A percentile compares a stretch with the other conserved stretches of the same genome.
Conservation (phyloP, 1,140 invertebrate genomes). For the Drosophila serrata region DNA sequence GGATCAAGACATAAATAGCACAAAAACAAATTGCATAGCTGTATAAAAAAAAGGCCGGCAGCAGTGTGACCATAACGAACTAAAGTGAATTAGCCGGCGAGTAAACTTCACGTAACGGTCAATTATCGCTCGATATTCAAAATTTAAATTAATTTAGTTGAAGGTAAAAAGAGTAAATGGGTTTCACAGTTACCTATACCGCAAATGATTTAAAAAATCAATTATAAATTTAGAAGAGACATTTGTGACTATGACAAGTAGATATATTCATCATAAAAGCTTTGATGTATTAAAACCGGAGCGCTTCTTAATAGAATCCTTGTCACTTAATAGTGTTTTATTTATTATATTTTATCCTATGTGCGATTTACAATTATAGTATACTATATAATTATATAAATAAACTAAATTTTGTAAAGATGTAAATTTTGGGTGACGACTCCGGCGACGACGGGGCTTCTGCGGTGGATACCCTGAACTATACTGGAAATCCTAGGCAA, state of each 20-base stretch:
- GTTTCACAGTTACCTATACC: not conserved
- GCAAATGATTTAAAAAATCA: not conserved
- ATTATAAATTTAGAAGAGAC: not conserved
- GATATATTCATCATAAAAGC: not conserved
- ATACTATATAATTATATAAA: no score
- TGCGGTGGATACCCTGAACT: no score
- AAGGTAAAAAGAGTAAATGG: no score
- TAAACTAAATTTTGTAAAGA: no score
- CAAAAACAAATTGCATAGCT: constrained; percentile 45
- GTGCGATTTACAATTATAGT: not conserved
- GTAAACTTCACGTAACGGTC: not conserved
- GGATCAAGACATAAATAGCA: constrained; percentile 46
- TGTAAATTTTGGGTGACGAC: no score
- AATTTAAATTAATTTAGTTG: not conserved
- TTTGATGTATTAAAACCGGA: not conserved
- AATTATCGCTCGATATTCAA: not conserved
- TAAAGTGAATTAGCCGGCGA: not conserved
- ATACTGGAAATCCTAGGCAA: no score
- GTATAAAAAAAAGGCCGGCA: constrained; percentile 36
- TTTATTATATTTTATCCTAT: not conserved
- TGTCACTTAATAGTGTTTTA: not conserved
- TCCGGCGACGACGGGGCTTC: no score
- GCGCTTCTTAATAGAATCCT: not conserved
- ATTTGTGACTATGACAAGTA: not conserved
- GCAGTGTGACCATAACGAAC: constrained; percentile 6